phyloP scores from a whole-genome alignment of 30 jellyfish, hydroid and myxozoan species.

The Chrysaora quinquecirrha region DNA sequence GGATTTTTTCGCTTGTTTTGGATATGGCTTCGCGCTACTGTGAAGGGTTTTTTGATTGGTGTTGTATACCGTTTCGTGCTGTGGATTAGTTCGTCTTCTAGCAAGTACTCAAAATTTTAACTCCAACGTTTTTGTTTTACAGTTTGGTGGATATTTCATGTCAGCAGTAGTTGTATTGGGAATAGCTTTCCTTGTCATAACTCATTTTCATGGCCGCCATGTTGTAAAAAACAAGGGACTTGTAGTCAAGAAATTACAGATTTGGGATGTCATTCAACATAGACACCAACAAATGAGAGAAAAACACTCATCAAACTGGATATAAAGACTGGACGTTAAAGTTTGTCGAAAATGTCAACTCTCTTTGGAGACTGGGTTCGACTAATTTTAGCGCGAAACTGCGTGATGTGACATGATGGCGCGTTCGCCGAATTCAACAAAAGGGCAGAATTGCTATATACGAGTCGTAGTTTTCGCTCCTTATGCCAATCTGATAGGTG shows the following conservation, averaged over 20 bases:
- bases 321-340: neutral
- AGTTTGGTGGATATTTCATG: conserved; percentile 71
- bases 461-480: too few species aligned
- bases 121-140: neutral
- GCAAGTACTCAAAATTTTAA: too few species aligned
- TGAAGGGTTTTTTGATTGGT: too few species aligned
- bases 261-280: conserved; percentile 64
- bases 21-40: too few species aligned
- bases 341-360: neutral
- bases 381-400: too few species aligned
- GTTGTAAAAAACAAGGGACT: conserved; percentile 55
- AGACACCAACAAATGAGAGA: conserved; percentile 50
- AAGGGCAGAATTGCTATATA: too few species aligned
- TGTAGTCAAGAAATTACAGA: conserved; percentile 35
- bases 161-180: conserved; percentile 54
- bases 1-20: too few species aligned
- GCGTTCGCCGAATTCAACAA: too few species aligned
- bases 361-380: neutral
- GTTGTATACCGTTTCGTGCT: too few species aligned
- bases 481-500: too few species aligned
- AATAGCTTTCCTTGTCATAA: conserved; percentile 43
- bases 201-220: conserved; percentile 68
- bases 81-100: too few species aligned
- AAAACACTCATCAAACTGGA: conserved; percentile 33
- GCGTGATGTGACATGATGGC: too few species aligned